Base-by-base conservation (phyloP, 2,888 invertebrate genomes). In the Venusia cambrica region DNA sequence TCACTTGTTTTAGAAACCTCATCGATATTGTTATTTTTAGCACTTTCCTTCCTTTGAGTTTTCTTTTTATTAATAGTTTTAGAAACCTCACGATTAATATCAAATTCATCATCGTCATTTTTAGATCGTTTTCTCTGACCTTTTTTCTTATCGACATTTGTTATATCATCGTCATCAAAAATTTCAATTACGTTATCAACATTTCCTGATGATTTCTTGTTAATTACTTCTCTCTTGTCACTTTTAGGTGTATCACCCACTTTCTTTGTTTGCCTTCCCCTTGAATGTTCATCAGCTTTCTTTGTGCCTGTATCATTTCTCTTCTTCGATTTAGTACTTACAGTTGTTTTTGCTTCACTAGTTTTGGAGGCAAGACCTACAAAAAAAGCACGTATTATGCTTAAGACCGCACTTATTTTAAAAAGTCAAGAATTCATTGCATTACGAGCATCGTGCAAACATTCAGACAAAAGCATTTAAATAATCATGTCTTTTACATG, bases 301-400 rank as follows among this genome's bases (percentile, higher is more conserved):
- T 20, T 20, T 12, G 17, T 28, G 3, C 28, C 28, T 3, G 9
- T 20, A 5, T 21, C 17, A 9, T 13, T 30, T 89, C 0, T 26
- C 11, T 12, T 24, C 25, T 11, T 34, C 18, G 31, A 31, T 22
- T 7, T 31, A 16, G 22, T 40, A 35, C 40, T 40, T 40, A 40
- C 40, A 27, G 35, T 32, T 18, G 9, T 4, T 31, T 35, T 35
- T 22, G 8, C 10, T 40, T 25, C 31, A 31, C 27, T 30, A 15
- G 11, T 31, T 31, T 31, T 31, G 20, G 22, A 27, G 11, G 34
- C 39, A 18, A 40, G 40, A 40, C 40, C 40, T 40, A 40, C 35
- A 35, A 40, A 35, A 29, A 8, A 40, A 35, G 35, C 24, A 34
- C 5, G 26, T 19, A 19, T 26, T 33, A n/a, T n/a, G n/a, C n/a